phyloP scores from a whole-genome alignment of 2,888 invertebrate species.

The Eupithecia insigniata region DNA sequence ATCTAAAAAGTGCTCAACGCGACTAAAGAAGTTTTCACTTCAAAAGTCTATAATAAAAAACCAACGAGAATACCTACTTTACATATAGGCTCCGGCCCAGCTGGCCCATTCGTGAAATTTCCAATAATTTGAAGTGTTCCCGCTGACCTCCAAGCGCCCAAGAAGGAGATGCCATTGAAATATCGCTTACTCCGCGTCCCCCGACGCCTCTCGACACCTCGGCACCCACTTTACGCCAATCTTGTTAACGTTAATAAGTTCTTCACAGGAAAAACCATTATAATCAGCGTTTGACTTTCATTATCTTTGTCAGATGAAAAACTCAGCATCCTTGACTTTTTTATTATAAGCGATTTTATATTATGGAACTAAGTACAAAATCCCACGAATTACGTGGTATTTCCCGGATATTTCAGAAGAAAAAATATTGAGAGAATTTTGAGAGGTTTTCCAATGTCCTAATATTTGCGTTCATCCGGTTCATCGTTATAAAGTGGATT shows the following conservation, averaged over 20 bases:
- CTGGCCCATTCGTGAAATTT: constrained; percentile 53
- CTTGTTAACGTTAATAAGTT: constrained; percentile 36
- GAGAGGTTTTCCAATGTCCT: not conserved
- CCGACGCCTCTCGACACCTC: constrained; percentile 58
- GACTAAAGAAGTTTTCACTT: too few species aligned
- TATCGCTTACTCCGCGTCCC: constrained; percentile 65
- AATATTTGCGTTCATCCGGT: not conserved
- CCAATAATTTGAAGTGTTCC: constrained; percentile 65
- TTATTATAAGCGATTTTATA: not conserved
- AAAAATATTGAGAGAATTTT: not conserved
- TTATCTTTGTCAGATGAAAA: constrained; percentile 1
- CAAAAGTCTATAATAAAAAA: not conserved
- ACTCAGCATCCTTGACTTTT: not conserved
- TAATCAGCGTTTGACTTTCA: constrained; percentile 14
- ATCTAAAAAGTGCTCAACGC: too few species aligned
- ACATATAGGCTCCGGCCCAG: constrained; percentile 39
- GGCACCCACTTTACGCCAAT: constrained; percentile 40
- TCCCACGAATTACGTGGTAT: not conserved
- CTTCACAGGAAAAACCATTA: constrained; percentile 16
- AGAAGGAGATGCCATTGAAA: constrained; percentile 58
- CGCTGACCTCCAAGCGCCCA: constrained; percentile 50
- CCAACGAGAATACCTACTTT: constrained; percentile 33
- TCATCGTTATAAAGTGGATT: not conserved
- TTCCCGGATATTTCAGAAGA: not conserved
- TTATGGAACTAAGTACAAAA: not conserved